Evolutionary conservation across 1,140 invertebrate genomes (phyloP).

Genomic region (Wiebesia pumilae): DNA sequence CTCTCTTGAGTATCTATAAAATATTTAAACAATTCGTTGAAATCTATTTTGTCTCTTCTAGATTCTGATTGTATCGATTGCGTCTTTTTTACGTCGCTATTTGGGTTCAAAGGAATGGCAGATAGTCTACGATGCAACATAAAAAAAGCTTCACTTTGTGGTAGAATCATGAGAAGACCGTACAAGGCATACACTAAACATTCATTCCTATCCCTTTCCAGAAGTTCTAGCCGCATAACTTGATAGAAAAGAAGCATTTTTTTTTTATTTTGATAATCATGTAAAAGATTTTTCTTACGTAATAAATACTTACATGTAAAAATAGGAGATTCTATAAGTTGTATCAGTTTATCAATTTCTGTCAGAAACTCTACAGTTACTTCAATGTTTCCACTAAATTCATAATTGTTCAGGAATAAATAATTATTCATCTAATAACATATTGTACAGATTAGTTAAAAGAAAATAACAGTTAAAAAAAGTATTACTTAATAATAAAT

Average conservation of each 20-base stretch:
- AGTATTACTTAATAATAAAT: neutral
- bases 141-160: slow-evolving; percentile 97
- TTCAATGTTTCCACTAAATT: slow-evolving; percentile 90
- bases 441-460: no score
- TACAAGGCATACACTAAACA: slow-evolving; percentile 93
- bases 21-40: slow-evolving; percentile 78
- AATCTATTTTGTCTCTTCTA: slow-evolving; percentile 76
- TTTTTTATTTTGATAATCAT: neutral
- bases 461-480: no score
- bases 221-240: slow-evolving; percentile 94
- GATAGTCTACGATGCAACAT: slow-evolving; percentile 90
- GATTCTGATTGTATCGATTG: slow-evolving; percentile 52
- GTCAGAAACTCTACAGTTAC: slow-evolving; percentile 96
- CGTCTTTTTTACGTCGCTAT: slow-evolving; percentile 56
- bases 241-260: slow-evolving; percentile 26
- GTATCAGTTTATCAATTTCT: slow-evolving; percentile 98
- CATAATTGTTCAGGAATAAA: slow-evolving; percentile 58
- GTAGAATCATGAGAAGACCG: slow-evolving; percentile 97
- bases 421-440: neutral
- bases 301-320: slow-evolving; percentile 94
- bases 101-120: slow-evolving; percentile 84
- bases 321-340: slow-evolving; percentile 98
- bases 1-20: slow-evolving; percentile 81
- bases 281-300: neutral
- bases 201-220: slow-evolving; percentile 87